phyloP scores from a whole-genome alignment of 2,113 vertebrate genomes.

The Nothoprocta perdicaria region DNA sequence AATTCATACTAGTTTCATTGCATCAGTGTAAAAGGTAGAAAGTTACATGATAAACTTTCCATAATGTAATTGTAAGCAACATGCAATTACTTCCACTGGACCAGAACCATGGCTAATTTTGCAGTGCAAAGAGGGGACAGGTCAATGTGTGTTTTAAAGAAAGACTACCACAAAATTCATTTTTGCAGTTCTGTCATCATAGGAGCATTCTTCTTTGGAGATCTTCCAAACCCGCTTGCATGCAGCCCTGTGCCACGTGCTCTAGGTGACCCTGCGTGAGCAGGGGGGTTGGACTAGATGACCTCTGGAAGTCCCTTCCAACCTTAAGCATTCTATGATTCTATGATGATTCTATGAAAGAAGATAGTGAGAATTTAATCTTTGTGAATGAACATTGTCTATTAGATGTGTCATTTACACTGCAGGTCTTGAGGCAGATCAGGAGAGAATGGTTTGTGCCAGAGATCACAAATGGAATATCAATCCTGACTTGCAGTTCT shows the following conservation, averaged over 20 bases:
- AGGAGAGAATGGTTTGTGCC: background rate
- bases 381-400: background rate
- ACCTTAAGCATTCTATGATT: too few species aligned
- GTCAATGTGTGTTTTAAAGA: background rate
- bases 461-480: background rate
- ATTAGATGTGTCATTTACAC: slow-evolving; percentile 25
- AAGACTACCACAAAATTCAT: background rate
- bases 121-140: background rate
- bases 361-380: background rate
- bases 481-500: background rate
- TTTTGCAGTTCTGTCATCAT: background rate
- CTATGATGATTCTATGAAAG: background rate
- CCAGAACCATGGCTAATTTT: background rate
- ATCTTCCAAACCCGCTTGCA: too few species aligned
- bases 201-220: background rate
- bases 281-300: too few species aligned
- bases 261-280: too few species aligned
- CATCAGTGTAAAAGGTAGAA: background rate
- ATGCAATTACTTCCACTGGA: background rate
- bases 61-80: background rate
- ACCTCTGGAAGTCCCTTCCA: too few species aligned
- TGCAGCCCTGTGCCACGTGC: too few species aligned
- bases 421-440: background rate
- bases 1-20: background rate
- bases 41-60: background rate